Conservation (phyloP, 2,888 invertebrate genomes). For the Phaedon cochleariae region DNA sequence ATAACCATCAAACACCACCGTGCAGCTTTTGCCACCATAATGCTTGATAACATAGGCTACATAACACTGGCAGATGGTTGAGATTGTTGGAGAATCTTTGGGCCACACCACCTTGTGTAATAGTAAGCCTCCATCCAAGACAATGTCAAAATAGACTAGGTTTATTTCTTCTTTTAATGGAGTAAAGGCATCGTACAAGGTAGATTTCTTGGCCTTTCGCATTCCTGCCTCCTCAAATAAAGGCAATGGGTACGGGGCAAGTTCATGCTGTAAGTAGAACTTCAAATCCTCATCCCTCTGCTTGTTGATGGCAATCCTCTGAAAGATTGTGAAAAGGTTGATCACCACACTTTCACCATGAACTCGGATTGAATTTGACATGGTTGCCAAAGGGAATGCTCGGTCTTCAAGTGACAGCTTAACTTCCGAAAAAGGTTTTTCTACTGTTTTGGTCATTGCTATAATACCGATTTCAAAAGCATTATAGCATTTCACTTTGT, state of each 20-base stretch:
- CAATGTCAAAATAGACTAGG: slow-evolving; percentile 16
- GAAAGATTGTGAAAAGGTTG: too few relatives aligned
- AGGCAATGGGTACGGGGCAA: too few relatives aligned
- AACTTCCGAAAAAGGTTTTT: slow-evolving; percentile 8
- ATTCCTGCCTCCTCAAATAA: slow-evolving; percentile 13
- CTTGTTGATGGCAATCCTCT: too few relatives aligned
- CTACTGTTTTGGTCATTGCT: slow-evolving; percentile 16
- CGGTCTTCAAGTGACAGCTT: slow-evolving; percentile 18
- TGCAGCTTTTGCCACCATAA: slow-evolving; percentile 9
- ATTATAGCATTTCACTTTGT: slow-evolving; percentile 14
- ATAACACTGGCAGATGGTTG: background rate
- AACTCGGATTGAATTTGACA: slow-evolving; percentile 4
- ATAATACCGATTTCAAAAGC: slow-evolving; percentile 16
- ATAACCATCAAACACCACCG: slow-evolving; percentile 12
- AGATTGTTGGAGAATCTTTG: slow-evolving; percentile 10
- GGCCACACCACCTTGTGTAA: slow-evolving; percentile 17
- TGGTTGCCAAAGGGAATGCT: slow-evolving; percentile 10
- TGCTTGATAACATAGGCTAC: too few relatives aligned
- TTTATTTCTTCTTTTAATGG: slow-evolving; percentile 16
- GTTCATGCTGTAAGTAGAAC: too few relatives aligned
- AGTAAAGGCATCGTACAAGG: slow-evolving; percentile 12
- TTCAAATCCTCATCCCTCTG: too few relatives aligned
- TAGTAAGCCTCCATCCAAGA: slow-evolving; percentile 5
- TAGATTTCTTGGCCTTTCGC: slow-evolving; percentile 14
- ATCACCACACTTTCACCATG: too few relatives aligned